Evolutionary conservation across 2,888 invertebrate species (phyloP).

Genomic region (Cheiracanthium punctorium): DNA sequence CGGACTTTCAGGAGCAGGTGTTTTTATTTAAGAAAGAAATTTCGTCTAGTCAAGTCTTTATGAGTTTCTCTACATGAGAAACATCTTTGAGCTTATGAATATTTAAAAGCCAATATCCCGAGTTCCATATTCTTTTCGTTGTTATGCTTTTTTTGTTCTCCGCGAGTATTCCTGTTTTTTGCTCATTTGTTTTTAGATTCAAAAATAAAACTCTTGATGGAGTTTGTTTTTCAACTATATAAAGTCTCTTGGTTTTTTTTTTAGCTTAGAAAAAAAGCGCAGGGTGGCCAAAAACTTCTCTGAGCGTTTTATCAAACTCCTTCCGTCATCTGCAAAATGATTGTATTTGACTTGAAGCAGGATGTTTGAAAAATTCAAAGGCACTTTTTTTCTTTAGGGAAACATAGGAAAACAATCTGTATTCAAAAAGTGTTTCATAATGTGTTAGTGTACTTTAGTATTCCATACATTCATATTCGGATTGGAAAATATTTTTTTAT

Average conservation of each 20-base stretch:
- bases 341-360: background rate
- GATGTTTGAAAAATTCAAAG: background rate
- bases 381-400: no score
- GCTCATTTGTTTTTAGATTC: constrained; percentile 38
- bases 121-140: constrained; percentile 26
- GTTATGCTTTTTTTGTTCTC: constrained; percentile 23
- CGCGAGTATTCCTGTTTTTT: constrained; percentile 40
- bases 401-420: no score
- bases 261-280: background rate
- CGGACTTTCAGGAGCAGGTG: background rate
- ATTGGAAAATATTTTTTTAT: no score
- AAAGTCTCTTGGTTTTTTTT: constrained; percentile 21
- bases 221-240: constrained; percentile 34
- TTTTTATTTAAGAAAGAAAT: background rate
- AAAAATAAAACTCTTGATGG: constrained; percentile 60
- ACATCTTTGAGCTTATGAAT: constrained; percentile 50
- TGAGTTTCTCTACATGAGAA: constrained; percentile 31
- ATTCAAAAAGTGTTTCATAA: no score
- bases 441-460: no score
- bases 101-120: constrained; percentile 56
- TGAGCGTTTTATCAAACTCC: constrained; percentile 32
- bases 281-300: background rate
- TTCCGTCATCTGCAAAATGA: constrained; percentile 15
- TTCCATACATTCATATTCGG: no score
- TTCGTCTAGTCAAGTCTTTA: background rate